These are phyloP conservation scores for Phania funesta DNA, from an alignment of 2,888 invertebrate genomes.

Conservation along the genomic window DNA sequence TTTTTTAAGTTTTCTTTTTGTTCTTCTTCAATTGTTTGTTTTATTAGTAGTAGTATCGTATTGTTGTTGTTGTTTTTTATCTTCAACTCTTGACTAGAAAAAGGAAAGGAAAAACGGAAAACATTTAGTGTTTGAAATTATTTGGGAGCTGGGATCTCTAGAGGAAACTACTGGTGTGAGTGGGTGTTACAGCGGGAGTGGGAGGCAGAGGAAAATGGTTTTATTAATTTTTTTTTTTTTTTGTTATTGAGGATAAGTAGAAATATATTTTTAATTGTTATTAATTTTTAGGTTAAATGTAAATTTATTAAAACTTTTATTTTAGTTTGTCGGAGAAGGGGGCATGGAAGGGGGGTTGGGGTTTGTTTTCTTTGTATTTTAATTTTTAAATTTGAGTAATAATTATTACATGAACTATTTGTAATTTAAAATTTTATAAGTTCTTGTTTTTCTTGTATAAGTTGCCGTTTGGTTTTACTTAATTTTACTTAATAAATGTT, in stretches of 20 bases:
- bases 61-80: background rate
- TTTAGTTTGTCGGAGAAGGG: constrained; percentile 45
- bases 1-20: too few species aligned
- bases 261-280: constrained; percentile 29
- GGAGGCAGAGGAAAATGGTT: too few species aligned
- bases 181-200: background rate
- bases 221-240: background rate
- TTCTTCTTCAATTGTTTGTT: constrained; percentile 20
- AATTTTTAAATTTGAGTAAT: constrained; percentile 29
- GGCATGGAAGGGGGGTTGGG: too few species aligned
- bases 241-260: constrained; percentile 6
- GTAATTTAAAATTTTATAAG: constrained; percentile 34
- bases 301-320: constrained; percentile 59
- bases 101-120: constrained; percentile 11
- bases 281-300: constrained; percentile 40
- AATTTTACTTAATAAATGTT: constrained; percentile 56
- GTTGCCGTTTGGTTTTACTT: constrained; percentile 46
- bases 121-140: constrained; percentile 10
- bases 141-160: background rate
- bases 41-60: constrained; percentile 38
- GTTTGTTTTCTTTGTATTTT: constrained; percentile 23
- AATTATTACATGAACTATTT: constrained; percentile 61
- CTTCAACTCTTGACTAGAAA: constrained; percentile 15
- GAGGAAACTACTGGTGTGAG: background rate
- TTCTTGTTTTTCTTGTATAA: constrained; percentile 26